phyloP scores from a whole-genome alignment of 2,797 vertebrate species.

The Malurus splendens region DNA sequence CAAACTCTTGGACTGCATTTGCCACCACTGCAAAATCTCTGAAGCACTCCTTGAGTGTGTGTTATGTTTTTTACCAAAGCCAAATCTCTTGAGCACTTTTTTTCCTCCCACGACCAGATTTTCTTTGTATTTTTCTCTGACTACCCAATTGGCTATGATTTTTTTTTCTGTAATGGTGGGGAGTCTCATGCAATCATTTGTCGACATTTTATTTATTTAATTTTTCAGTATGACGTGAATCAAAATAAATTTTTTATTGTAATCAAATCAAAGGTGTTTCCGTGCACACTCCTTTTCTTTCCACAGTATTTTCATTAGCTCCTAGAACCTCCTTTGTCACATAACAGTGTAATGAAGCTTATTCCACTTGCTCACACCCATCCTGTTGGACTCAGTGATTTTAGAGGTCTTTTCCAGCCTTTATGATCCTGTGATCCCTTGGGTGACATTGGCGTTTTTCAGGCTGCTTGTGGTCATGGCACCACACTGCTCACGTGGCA shows the following conservation, averaged over 20 bases:
- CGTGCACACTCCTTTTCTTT: background rate
- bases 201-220: conserved; percentile 60
- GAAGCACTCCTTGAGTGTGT: background rate
- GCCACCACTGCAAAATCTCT: background rate
- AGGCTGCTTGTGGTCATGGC: background rate
- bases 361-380: background rate
- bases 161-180: background rate
- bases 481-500: background rate
- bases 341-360: background rate
- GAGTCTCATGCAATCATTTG: background rate
- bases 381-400: background rate
- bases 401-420: background rate
- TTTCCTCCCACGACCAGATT: background rate
- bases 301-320: background rate
- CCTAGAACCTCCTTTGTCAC: background rate
- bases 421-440: background rate
- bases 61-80: conserved; percentile 41
- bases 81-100: conserved; percentile 42
- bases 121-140: background rate
- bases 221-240: conserved; percentile 43
- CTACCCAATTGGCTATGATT: background rate
- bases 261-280: background rate
- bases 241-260: conserved; percentile 59
- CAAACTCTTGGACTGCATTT: background rate
- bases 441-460: background rate